phyloP scores from a whole-genome alignment of 2,797 vertebrate species.

The Buphagus erythrorhynchus region DNA sequence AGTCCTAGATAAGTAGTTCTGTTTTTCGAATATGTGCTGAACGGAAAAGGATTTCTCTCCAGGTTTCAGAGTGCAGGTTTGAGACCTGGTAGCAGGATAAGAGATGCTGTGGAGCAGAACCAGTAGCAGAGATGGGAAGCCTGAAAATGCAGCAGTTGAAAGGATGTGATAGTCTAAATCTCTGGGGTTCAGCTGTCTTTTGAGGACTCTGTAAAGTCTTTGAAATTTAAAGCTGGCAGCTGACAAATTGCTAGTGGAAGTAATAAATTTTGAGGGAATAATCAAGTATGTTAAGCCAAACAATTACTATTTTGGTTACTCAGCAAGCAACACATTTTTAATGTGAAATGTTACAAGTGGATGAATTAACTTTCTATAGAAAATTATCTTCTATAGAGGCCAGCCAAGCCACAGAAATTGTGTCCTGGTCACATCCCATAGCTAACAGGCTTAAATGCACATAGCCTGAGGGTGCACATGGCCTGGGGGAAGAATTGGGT shows the following conservation, averaged over 20 bases:
- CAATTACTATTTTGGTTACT: not conserved
- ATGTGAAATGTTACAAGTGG: not conserved
- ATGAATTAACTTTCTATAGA: not conserved
- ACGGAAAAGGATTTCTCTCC: not conserved
- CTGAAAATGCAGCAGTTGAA: not conserved
- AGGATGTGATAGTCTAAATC: not conserved
- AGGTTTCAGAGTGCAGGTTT: not conserved
- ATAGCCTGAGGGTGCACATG: not conserved
- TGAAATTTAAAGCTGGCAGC: not conserved
- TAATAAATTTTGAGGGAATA: not conserved
- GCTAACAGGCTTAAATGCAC: fast-evolving
- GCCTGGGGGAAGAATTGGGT: not conserved
- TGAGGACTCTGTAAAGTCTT: not conserved
- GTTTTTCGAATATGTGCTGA: not conserved
- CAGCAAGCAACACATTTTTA: fast-evolving
- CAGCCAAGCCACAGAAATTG: not conserved
- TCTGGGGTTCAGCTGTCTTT: not conserved
- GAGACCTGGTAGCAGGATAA: not conserved
- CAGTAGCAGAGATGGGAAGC: not conserved
- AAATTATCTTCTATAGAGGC: not conserved
- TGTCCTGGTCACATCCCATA: fast-evolving
- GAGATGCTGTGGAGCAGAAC: not conserved
- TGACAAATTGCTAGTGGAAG: not conserved
- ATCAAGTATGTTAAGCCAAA: not conserved
- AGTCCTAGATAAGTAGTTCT: not conserved